A percentile compares a stretch with the other conserved stretches of the same genome.
Evolutionary conservation across 30 jellyfish, hydroid and myxozoan species (phyloP).

Genomic region (Cassiopea xamachana): DNA sequence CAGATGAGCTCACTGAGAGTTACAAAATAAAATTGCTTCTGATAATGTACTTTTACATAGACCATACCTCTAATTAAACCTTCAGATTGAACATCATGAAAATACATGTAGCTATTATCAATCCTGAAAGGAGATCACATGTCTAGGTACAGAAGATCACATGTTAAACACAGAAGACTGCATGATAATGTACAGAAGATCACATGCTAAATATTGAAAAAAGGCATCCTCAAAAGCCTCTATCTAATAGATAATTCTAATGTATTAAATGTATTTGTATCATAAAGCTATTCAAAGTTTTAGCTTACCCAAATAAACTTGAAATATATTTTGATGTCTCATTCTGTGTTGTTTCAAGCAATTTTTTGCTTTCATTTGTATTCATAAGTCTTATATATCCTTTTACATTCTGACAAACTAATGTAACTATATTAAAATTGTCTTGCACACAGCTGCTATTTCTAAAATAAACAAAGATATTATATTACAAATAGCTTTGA

Average conservation of each 20-base stretch:
- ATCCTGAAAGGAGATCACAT: not conserved
- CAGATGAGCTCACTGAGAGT: too few species aligned
- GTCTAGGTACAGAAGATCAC: too few species aligned
- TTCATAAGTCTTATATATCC: conserved; percentile 63
- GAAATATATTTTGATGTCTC: conserved; percentile 69
- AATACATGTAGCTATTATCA: conserved; percentile 57
- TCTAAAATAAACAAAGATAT: conserved; percentile 1
- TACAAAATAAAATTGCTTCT: too few species aligned
- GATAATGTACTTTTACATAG: too few species aligned
- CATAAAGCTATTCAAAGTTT: too few species aligned
- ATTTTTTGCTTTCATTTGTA: conserved; percentile 13
- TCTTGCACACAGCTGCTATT: conserved; percentile 8
- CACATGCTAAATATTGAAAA: too few species aligned
- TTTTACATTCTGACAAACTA: conserved; percentile 58
- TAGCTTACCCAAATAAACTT: conserved; percentile 75
- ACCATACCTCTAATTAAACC: conserved; percentile 73
- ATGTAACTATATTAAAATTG: conserved; percentile 42
- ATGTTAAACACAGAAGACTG: too few species aligned
- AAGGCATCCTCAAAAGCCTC: too few species aligned
- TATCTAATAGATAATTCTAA: too few species aligned
- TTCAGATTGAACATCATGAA: conserved; percentile 46
- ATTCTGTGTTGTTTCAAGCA: conserved; percentile 16
- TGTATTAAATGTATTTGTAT: too few species aligned
- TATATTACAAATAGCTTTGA: not conserved
- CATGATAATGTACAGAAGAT: too few species aligned